These are phyloP conservation scores for Malthinus seriepunctatus DNA, from an alignment of 2,888 invertebrate species.

Conservation along the genomic window DNA sequence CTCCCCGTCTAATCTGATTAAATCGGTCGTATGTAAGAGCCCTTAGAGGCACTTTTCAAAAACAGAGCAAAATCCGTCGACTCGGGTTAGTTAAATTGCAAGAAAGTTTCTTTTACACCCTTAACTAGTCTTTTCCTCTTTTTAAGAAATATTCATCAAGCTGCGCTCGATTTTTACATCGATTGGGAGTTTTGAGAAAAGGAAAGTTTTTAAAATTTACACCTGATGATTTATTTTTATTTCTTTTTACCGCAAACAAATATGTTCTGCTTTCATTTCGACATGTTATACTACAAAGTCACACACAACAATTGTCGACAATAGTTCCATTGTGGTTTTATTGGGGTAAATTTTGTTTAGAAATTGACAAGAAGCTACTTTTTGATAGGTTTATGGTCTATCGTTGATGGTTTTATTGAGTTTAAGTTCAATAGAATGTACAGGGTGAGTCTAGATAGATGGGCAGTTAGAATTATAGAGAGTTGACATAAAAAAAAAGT, in stretches of 20 bases:
- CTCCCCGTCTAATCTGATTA: too few species aligned
- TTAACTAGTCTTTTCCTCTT: not conserved
- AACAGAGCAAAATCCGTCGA: too few species aligned
- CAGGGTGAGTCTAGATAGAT: too few species aligned
- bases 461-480: too few species aligned
- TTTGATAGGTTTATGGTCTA: conserved; percentile 12
- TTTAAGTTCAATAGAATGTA: not conserved
- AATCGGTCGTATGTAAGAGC: too few species aligned
- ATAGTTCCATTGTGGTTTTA: conserved; percentile 18
- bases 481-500: too few species aligned
- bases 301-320: conserved; percentile 13
- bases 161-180: not conserved
- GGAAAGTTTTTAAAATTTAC: conserved; percentile 6
- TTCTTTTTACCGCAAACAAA: conserved; percentile 6
- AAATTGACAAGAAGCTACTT: conserved; percentile 21
- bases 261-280: conserved; percentile 25
- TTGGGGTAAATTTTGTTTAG: conserved; percentile 18
- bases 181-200: not conserved
- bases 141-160: not conserved
- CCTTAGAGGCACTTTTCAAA: too few species aligned
- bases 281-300: conserved; percentile 8
- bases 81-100: too few species aligned
- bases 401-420: conserved; percentile 17
- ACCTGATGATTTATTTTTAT: not conserved
- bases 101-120: too few species aligned